Conservation (phyloP, 2,888 invertebrate species). For the Drosophila borealis region DNA sequence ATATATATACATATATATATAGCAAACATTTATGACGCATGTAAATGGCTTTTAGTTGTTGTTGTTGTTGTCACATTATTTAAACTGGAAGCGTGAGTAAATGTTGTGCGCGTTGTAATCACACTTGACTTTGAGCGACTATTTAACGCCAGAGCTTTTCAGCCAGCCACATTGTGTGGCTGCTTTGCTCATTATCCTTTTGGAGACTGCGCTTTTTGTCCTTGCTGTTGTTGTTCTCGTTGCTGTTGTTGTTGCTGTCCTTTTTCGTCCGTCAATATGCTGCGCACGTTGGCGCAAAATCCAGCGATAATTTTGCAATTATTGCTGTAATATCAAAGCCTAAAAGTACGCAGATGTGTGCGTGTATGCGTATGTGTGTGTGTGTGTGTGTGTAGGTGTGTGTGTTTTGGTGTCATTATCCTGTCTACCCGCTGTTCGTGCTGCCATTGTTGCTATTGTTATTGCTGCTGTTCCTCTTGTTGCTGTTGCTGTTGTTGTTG, state of each 20-base stretch:
- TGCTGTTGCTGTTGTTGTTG: conserved; percentile 4
- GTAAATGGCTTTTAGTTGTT: not conserved
- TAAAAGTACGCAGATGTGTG: conserved; percentile 23
- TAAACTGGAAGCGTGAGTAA: conserved; percentile 10
- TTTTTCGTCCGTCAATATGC: conserved; percentile 55
- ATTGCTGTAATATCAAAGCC: conserved; percentile 74
- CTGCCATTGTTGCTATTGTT: conserved; percentile 44
- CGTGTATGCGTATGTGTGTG: not conserved
- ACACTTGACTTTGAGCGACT: conserved; percentile 5
- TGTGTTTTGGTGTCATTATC: conserved; percentile 38
- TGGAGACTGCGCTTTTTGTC: conserved; percentile 7
- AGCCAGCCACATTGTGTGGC: not conserved
- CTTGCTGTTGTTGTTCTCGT: not conserved
- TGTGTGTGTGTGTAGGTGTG: conserved; percentile 15
- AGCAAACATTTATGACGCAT: too few species aligned
- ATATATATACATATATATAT: too few species aligned
- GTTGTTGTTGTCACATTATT: conserved; percentile 29
- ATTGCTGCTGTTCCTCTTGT: conserved; percentile 13
- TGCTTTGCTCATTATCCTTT: conserved; percentile 2
- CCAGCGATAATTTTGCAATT: conserved; percentile 78
- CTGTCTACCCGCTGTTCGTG: conserved; percentile 32
- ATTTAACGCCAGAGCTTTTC: too few species aligned
- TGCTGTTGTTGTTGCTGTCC: conserved; percentile 8
- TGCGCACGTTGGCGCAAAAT: conserved; percentile 68
- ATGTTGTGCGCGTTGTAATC: conserved; percentile 16